Conservation (phyloP, 2,113 vertebrate species). For the Rattus norvegicus region GRCr8 NC_086035.1:29252001-29252500, state of each 20-base stretch:
- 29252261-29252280: neutral
- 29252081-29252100: neutral
- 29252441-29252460: neutral
- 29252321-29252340: neutral
- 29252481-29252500: too few relatives aligned
- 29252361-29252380: neutral
- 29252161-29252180: neutral
- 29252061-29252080: neutral
- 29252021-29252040: neutral
- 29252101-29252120: neutral
- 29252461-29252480: neutral
- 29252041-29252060: neutral
- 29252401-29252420: neutral
- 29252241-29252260: neutral
- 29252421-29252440: too few relatives aligned
- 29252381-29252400: neutral
- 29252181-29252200: neutral
- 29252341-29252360: neutral
- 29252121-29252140: neutral
- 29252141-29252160: neutral
- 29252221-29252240: neutral
- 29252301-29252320: neutral
- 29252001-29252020: neutral
- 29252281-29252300: neutral
- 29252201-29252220: neutral